These are phyloP conservation scores for Spea multiplicata DNA, from an alignment of 2,113 vertebrate genomes.

Conservation along the genomic window DNA sequence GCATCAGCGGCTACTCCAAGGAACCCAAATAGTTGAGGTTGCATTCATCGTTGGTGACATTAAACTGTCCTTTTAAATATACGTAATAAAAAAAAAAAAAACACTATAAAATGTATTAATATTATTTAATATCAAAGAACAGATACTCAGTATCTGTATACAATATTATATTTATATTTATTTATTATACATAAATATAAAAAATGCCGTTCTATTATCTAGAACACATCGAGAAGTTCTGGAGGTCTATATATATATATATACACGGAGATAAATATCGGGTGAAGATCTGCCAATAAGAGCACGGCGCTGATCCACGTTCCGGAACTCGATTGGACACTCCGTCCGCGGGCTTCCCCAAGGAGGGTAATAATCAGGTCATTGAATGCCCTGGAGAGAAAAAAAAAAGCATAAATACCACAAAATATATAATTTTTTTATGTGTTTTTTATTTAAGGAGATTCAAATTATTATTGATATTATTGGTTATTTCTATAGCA, in stretches of 20 bases:
- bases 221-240: not conserved
- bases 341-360: not conserved
- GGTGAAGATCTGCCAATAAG: not conserved
- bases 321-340: not conserved
- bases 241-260: not conserved
- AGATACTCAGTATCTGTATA: constrained; percentile 20
- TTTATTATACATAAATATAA: constrained; percentile 13
- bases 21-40: no score
- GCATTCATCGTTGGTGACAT: no score
- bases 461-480: no score
- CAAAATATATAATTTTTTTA: no score
- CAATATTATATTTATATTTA: no score
- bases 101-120: not conserved
- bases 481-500: no score
- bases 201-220: not conserved
- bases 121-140: not conserved
- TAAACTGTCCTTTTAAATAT: no score
- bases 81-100: no score
- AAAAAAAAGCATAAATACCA: not conserved
- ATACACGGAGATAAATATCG: constrained; percentile 31
- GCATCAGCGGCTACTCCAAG: no score
- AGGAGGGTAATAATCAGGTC: no score
- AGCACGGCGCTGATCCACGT: not conserved
- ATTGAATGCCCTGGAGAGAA: constrained; percentile 19
- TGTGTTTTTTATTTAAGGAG: no score